These are phyloP conservation scores for Calycopis cecrops DNA, from an alignment of 1,140 invertebrate species.

Conservation along the genomic window DNA sequence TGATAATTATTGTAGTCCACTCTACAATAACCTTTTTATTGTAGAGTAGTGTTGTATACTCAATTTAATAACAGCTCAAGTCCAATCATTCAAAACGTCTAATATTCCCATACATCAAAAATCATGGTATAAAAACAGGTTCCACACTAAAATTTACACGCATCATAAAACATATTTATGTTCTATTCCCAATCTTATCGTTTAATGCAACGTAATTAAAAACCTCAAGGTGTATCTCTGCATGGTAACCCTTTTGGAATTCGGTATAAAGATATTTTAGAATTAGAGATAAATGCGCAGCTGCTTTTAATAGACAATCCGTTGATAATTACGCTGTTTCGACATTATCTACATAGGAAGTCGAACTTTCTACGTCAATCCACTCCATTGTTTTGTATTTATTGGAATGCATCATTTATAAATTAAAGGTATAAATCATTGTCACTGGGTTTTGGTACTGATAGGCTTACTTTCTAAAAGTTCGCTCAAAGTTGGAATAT, in stretches of 20 bases:
- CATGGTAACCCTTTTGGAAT: neutral
- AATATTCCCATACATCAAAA: too few species aligned
- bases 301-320: neutral
- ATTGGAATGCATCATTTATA: too few species aligned
- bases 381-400: too few species aligned
- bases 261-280: neutral
- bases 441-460: too few species aligned
- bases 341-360: constrained; percentile 6
- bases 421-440: too few species aligned
- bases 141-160: neutral
- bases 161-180: neutral
- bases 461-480: constrained; percentile 11
- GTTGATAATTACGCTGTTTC: neutral
- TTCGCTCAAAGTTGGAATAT: too few species aligned
- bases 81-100: too few species aligned
- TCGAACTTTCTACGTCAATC: neutral
- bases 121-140: too few species aligned
- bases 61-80: too few species aligned
- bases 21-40: too few species aligned
- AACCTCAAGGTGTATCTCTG: neutral
- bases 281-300: constrained; percentile 1
- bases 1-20: too few species aligned
- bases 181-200: constrained; percentile 3
- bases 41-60: too few species aligned
- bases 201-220: constrained; percentile 4